Evolutionary conservation across 2,888 invertebrate genomes (phyloP).

Genomic region (Ennomos quercinarius): DNA sequence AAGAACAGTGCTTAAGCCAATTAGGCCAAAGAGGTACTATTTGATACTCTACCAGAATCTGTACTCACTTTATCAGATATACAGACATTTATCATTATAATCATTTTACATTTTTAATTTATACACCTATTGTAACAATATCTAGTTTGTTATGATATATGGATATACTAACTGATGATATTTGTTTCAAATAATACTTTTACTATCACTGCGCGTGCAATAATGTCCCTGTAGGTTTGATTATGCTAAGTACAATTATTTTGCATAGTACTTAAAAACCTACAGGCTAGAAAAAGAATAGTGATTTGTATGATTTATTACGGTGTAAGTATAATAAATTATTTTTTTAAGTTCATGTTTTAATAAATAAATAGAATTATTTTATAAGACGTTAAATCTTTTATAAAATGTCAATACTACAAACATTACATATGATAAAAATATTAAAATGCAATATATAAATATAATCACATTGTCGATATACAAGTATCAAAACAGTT

Average conservation of each 20-base stretch:
- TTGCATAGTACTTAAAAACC: conserved; percentile 25
- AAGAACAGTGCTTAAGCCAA: conserved; percentile 44
- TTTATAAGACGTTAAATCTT: conserved; percentile 28
- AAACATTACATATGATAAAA: conserved; percentile 36
- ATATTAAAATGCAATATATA: conserved; percentile 38
- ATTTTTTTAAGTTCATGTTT: conserved; percentile 38
- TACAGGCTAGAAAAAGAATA: conserved; percentile 31
- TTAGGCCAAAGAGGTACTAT: conserved; percentile 64
- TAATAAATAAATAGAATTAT: conserved; percentile 37
- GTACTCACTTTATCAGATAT: conserved; percentile 55
- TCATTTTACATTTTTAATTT: conserved; percentile 20
- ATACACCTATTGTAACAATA: conserved; percentile 24
- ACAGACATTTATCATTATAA: conserved; percentile 29
- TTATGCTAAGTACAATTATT: conserved; percentile 8
- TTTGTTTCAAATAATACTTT: conserved; percentile 27
- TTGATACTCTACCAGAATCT: conserved; percentile 40
- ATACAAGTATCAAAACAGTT: conserved; percentile 31
- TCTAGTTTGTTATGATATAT: conserved; percentile 15
- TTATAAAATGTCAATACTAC: conserved; percentile 26
- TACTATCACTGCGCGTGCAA: conserved; percentile 30
- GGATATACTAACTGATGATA: conserved; percentile 24
- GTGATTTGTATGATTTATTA: conserved; percentile 40
- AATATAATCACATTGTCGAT: conserved; percentile 42
- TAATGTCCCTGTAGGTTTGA: conserved; percentile 10
- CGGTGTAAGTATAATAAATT: conserved; percentile 35